Evolutionary conservation across 2,797 vertebrate species (phyloP), one percentile per base, ranked within the genome.

Genomic region (Paramormyrops hopkinsi): DNA sequence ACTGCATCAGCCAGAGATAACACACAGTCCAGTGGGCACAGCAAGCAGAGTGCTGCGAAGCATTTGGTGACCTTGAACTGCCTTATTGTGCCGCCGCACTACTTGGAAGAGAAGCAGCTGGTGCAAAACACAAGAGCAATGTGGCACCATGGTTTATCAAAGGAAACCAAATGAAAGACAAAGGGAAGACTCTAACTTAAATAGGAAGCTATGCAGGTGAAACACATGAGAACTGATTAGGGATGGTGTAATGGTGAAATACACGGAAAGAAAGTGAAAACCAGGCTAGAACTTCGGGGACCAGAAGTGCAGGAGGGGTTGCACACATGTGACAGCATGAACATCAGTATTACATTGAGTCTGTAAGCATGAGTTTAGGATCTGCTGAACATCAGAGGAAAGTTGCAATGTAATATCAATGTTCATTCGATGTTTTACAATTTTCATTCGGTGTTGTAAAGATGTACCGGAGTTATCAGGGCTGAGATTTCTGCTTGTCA

Each of bases 101-200:
- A 90, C 88, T 90, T 90, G 89, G 90, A 90, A 90, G 91, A 92
- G 65, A 50, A 88, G 92, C 93, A 92, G 93, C 92, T 92, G 92
- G 93, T 88, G 73, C 88, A 91, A 91, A 92, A 91, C 5, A 14
- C 19, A 79, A 65, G 59, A 65, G 59, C 22, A 65, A 65, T 29
- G 62, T 29, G 62, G 22, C 25, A 65, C 62, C 25, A 65, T 0
- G 9, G 8, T 65, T 65, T 65, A 65, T 25, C 25, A 29, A 65
- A 65, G 25, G 9, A 11, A 65, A 29, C 62, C 62, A 65, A 65
- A 65, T 65, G 62, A 62, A 25, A 22, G 8, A 29, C 62, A 65
- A 65, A 65, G 62, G 25, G 3, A 65, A 29, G 62, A 29, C 7
- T 3, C 62, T 65, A 65, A 65, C 3, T 65, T 65, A 65, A 29